Evolutionary conservation across 1,140 invertebrate genomes (phyloP), one percentile per base, ranked within the genome.

Genomic region (Tenebrio molitor): DNA sequence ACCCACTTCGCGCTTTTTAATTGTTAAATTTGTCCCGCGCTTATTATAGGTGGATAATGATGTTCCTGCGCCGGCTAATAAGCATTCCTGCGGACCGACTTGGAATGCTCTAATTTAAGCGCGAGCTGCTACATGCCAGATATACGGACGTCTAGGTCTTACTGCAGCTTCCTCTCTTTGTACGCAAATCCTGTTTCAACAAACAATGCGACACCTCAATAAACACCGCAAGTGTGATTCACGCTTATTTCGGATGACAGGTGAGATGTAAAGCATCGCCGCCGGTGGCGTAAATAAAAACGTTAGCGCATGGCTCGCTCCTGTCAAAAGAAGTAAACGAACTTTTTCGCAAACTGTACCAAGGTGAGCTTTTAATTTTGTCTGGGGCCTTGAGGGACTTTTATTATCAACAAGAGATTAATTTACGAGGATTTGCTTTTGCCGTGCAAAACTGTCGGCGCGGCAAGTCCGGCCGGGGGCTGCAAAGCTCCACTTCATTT

Each of bases 61-160:
- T 29, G 50, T 12, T 58, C 50, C 50, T 58, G 23, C 50, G 21
- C n/a, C 50, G 12, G 29, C 50, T 29, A 58, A 58, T 46, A 69
- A 69, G 62, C 72, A 69, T 67, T 64, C 39, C 71, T 39, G 19
- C 69, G 44, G 46, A 68, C 46, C 23, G 36, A 53, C 44, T 21
- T 15, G 50, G 50, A 58, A 58, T 58, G 23, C 53, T 68, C 65
- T 73, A 73, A 58, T 58, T 58, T 58, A 58, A 58, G 50, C 50
- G 15, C 50, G 50, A 58, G 50, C 50, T 58, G 50, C 8, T 58
- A 58, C 50, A 58, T 50, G 50, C 50, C 50, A 58, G 50, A 29
- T 34, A 25, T 58, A 58, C 23, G 10, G n/a, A 33, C 50, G 50
- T 58, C 50, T 58, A 58, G 50, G 23, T 8, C 50, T 58, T 50